Base-by-base conservation (phyloP, 2,888 invertebrate genomes). In the Nebria brevicollis region DNA sequence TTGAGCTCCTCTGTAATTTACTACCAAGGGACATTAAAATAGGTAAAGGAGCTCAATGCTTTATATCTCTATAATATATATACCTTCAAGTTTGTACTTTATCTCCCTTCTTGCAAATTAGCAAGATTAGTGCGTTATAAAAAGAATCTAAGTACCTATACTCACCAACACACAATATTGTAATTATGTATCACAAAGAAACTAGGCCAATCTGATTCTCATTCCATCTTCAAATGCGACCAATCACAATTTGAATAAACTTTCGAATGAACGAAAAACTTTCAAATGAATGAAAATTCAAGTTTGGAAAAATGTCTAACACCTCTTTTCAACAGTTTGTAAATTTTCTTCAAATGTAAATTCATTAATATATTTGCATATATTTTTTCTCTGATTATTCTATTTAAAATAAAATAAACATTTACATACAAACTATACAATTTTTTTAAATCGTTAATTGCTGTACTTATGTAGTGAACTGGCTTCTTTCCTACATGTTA, bases 1-100 rank as follows among this genome's bases (percentile, higher is more conserved):
- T 54, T 54, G 54, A 54, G 54, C 54, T 54, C 54, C 54, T 54
- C 54, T 54, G 54, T 54, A 54, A 54, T 54, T 54, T 54, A 54
- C 54, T 54, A 54, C 54, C 13, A 54, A 54, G 54, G 7, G 13
- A 54, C 54, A 54, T 54, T 54, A 54, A 54, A 54, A 8, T 11
- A 54, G 54, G 54, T 13, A 54, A 54, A 54, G 54, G 6, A 54
- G 54, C 13, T 54, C 54, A 54, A 54, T 54, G 11, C 54, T 54
- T 13, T 54, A 54, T 13, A 13, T 54, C 54, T 54, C 54, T 54
- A 54, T 20, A 20, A 20, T 20, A 20, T 20, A n/a, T 54, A 54
- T 8, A 54, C 54, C 7, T 54, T 8, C 54, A 54, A 54, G 54
- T 54, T 13, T 54, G 54, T 54, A 54, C 54, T 54, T 54, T 54